phyloP scores from a whole-genome alignment of 2,888 invertebrate species.

The Agonopterix subpropinquella region DNA sequence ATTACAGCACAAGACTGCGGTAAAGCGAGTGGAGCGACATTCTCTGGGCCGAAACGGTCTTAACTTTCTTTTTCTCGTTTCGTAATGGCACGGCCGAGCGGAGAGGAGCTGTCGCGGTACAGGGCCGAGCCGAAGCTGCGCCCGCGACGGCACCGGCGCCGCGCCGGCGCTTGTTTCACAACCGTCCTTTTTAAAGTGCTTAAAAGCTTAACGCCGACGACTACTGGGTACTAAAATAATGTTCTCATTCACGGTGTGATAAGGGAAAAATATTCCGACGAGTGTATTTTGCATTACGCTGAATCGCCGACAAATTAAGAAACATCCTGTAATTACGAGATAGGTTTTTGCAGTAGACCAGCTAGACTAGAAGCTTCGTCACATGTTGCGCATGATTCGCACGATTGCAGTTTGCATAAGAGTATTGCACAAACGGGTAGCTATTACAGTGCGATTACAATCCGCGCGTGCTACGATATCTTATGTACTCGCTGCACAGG shows the following conservation, averaged over 20 bases:
- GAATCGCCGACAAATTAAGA: not conserved
- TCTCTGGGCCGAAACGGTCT: conserved; percentile 49
- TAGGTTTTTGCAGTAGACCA: not conserved
- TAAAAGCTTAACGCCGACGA: not conserved
- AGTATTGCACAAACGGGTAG: conserved; percentile 59
- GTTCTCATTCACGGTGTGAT: too few relatives aligned
- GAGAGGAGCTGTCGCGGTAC: conserved; percentile 44
- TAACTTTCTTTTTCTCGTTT: conserved; percentile 66
- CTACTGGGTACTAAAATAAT: not conserved
- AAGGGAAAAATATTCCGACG: not conserved
- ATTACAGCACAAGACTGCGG: conserved; percentile 28
- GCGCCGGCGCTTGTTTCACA: conserved; percentile 39
- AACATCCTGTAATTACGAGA: not conserved
- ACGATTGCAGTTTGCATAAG: conserved; percentile 66
- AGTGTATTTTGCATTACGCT: not conserved
- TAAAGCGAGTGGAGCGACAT: conserved; percentile 40
- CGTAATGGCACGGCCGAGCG: conserved; percentile 58
- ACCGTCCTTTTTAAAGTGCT: conserved; percentile 9
- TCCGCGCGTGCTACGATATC: conserved; percentile 59
- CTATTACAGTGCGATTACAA: conserved; percentile 56
- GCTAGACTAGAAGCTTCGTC: conserved; percentile 9
- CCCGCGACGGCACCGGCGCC: conserved; percentile 10
- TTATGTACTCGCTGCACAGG: conserved; percentile 45
- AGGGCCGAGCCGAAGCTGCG: conserved; percentile 23
- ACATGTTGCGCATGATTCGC: conserved; percentile 52